Conservation (phyloP, 1,140 invertebrate species). For the Eriosoma lanigerum region DNA sequence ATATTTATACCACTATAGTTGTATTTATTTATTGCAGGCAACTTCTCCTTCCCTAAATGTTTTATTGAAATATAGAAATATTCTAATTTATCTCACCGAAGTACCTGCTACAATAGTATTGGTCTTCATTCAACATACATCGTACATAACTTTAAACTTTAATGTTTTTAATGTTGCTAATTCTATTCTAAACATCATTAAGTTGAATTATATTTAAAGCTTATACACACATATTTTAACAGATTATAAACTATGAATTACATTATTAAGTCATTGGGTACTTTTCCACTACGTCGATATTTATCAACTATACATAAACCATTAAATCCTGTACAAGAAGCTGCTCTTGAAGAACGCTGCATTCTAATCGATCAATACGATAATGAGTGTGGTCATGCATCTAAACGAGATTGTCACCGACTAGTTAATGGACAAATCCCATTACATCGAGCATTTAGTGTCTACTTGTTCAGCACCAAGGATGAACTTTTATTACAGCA, state of each 20-base stretch:
- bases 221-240: not conserved
- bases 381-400: constrained; percentile 75
- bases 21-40: not conserved
- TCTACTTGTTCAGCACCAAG: constrained; percentile 90
- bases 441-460: constrained; percentile 95
- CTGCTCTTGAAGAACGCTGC: constrained; percentile 72
- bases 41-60: not conserved
- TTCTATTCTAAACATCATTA: too few species aligned
- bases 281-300: not conserved
- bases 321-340: constrained; percentile 64
- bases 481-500: constrained; percentile 86
- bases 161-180: too few species aligned
- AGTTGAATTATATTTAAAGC: too few species aligned
- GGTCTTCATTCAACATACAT: too few species aligned
- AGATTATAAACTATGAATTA: constrained; percentile 19
- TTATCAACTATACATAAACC: constrained; percentile 30
- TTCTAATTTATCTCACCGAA: not conserved
- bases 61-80: not conserved
- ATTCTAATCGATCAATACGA: constrained; percentile 89
- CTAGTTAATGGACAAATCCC: constrained; percentile 69
- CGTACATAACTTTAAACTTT: too few species aligned
- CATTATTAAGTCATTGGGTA: constrained; percentile 1
- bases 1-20: too few species aligned
- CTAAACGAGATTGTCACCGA: constrained; percentile 88
- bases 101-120: not conserved